These are phyloP conservation scores for Parnassius mnemosyne DNA, from an alignment of 2,888 invertebrate genomes.

Conservation along the genomic window DNA sequence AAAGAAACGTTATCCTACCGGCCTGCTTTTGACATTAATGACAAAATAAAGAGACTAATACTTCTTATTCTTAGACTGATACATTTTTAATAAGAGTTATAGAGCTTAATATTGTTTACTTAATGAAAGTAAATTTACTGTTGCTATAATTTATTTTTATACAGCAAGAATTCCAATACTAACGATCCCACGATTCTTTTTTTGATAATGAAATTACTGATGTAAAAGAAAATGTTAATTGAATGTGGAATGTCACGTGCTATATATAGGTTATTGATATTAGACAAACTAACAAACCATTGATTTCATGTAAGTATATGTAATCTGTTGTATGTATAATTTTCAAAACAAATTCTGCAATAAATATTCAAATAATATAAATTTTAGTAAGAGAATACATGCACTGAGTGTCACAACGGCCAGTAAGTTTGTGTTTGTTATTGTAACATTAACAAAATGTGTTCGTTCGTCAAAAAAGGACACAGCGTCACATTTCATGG, in stretches of 20 bases:
- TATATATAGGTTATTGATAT: too few relatives aligned
- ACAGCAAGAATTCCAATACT: too few relatives aligned
- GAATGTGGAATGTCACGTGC: too few relatives aligned
- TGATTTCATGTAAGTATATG: too few relatives aligned
- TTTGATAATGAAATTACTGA: too few relatives aligned
- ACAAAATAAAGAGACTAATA: constrained; percentile 10
- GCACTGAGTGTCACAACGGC: not conserved
- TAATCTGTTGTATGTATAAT: too few relatives aligned
- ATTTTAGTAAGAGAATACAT: not conserved
- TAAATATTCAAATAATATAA: too few relatives aligned
- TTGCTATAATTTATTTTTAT: not conserved
- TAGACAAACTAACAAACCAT: too few relatives aligned
- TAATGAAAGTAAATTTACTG: constrained; percentile 8
- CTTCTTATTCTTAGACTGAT: not conserved
- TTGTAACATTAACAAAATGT: constrained; percentile 13
- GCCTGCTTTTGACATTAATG: constrained; percentile 8
- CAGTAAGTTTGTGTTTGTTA: not conserved
- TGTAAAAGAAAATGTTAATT: too few relatives aligned
- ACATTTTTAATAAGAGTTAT: constrained; percentile 9
- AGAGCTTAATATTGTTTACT: constrained; percentile 3
- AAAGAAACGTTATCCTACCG: not conserved
- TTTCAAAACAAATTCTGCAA: too few relatives aligned
- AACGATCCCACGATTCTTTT: too few relatives aligned
- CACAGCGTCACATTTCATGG: constrained; percentile 43
- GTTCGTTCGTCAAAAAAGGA: constrained; percentile 12